Base-by-base conservation (phyloP, 2,113 vertebrate species). In the Psophia crepitans region DNA sequence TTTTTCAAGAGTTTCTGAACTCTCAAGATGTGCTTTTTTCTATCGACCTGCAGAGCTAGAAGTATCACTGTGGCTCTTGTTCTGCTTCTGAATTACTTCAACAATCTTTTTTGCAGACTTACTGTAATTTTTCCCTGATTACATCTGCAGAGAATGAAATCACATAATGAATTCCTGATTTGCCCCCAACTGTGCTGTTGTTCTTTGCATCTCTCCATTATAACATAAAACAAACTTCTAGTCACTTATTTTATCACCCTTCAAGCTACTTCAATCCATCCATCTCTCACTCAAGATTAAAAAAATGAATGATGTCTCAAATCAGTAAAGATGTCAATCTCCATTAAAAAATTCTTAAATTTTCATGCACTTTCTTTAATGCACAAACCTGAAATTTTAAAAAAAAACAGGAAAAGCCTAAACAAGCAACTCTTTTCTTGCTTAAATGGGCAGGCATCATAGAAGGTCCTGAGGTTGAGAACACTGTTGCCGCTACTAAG, bases 351-450 rank as follows among this genome's bases (percentile, higher is more conserved):
- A 78, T 33, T 23, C 32, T 76, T 44, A 35, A 21, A 23, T 4
- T 37, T 65, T 19, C 16, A 49, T 24, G 12, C 5, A 66, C 16
- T 69, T 54, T 37, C 44, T 44, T 69, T 37, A 46, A 58, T 41
- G n/a, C 5, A 26, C 5, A 70, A 73, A 5, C 3, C 5, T 12
- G 1, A 26, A 60, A 54, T n/a, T n/a, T n/a, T n/a, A n/a, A n/a
- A n/a, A n/a, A 21, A 27, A 73, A 84, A 44, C 6, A 24, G 26
- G 16, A 54, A 65, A 80, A 61, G 28, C 1, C 5, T 39, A 27
- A 60, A 2, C 11, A 76, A 58, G 1, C 18, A 81, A 56, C 12
- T 43, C 5, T 43, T 28, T 75, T 43, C 28, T 35, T 64, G 11
- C 12, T 70, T 51, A 79, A 58, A 54, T 24, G 6, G 7, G 8